Evolutionary conservation across 2,888 invertebrate species (phyloP).

Genomic region (Amiota communis): DNA sequence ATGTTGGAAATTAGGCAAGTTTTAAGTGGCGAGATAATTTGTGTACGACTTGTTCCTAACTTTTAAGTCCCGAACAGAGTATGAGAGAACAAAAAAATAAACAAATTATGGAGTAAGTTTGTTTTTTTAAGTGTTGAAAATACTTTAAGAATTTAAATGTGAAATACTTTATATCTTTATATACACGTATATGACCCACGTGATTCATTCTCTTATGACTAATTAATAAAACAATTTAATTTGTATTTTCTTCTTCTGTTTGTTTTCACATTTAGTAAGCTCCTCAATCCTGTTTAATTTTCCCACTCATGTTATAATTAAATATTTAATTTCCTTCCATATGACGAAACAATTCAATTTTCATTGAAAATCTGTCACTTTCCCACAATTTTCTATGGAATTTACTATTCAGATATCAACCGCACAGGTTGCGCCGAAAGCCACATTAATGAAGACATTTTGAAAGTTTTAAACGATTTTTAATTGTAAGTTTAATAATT

Average conservation of each 20-base stretch:
- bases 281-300: background rate
- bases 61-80: constrained; percentile 44
- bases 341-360: constrained; percentile 45
- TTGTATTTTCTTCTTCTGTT: no score
- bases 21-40: constrained; percentile 71
- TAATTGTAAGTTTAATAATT: constrained; percentile 60
- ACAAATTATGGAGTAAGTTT: no score
- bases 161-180: no score
- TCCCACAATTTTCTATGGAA: constrained; percentile 48
- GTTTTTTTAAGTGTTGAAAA: no score
- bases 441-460: constrained; percentile 58
- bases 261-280: no score
- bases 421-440: constrained; percentile 7
- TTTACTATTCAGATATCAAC: background rate
- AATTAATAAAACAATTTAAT: no score
- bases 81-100: constrained; percentile 51
- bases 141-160: no score
- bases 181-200: no score
- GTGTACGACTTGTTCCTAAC: constrained; percentile 66
- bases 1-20: constrained; percentile 70
- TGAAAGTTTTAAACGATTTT: constrained; percentile 61
- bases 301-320: constrained; percentile 37
- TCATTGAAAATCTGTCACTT: constrained; percentile 56
- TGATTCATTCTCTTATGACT: no score
- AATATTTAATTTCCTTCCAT: constrained; percentile 33